Evolutionary conservation across 2,113 vertebrate species (phyloP).

Genomic region (Ophiodon elongatus): DNA sequence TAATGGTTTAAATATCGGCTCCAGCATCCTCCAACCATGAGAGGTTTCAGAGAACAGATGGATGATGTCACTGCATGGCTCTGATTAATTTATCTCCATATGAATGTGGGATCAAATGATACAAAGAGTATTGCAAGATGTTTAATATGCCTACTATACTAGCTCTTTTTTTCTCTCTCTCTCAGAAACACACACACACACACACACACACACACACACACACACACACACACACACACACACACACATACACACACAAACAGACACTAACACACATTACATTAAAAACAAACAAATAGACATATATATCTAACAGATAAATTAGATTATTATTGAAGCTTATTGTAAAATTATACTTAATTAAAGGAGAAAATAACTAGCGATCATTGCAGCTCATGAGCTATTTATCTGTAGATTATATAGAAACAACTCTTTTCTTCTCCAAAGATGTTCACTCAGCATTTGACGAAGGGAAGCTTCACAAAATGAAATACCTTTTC

Average conservation of each 20-base stretch:
- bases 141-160: not conserved
- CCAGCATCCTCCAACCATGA: too few relatives aligned
- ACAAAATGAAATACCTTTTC: not conserved
- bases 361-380: not conserved
- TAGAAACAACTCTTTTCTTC: not conserved
- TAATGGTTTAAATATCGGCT: too few relatives aligned
- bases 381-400: not conserved
- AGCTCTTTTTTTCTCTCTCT: not conserved
- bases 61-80: not conserved
- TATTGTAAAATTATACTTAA: not conserved
- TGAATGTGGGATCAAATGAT: slow-evolving; percentile 7
- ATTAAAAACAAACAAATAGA: too few relatives aligned
- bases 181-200: not conserved
- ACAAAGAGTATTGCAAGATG: not conserved
- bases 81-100: not conserved
- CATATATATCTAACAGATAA: too few relatives aligned
- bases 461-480: not conserved
- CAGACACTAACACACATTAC: too few relatives aligned
- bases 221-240: too few relatives aligned
- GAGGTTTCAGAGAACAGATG: too few relatives aligned
- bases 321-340: not conserved
- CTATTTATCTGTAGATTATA: slow-evolving; percentile 17
- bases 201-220: not conserved
- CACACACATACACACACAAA: too few relatives aligned
- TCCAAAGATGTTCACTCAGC: not conserved